Conservation (phyloP, 2,797 vertebrate species). For the Neosilurus mollespiculum region DNA sequence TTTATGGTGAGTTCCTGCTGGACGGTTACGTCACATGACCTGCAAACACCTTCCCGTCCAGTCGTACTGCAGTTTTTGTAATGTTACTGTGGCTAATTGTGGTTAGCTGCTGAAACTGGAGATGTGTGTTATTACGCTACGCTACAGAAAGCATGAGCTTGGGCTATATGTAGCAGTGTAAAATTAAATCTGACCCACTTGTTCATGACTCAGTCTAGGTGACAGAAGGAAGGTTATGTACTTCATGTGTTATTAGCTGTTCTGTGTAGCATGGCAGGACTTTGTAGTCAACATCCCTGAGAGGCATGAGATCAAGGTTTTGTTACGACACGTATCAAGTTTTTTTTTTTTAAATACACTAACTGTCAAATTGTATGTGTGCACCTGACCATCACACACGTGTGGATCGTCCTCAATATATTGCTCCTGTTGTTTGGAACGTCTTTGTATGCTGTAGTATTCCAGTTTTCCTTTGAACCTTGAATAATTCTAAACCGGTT, state of each 20-base stretch:
- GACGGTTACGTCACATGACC: background rate
- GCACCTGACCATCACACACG: too few species aligned
- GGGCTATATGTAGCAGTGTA: constrained; percentile 34
- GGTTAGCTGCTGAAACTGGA: constrained; percentile 30
- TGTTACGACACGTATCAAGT: too few species aligned
- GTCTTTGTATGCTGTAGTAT: too few species aligned
- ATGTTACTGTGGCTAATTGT: background rate
- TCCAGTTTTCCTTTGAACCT: too few species aligned
- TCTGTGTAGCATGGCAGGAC: background rate
- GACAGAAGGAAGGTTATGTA: constrained; percentile 9
- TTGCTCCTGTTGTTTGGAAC: too few species aligned
- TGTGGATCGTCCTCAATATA: too few species aligned
- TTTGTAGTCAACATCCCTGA: background rate
- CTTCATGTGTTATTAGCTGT: constrained; percentile 12
- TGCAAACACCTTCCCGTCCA: background rate
- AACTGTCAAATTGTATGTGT: too few species aligned
- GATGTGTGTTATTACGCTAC: constrained; percentile 1
- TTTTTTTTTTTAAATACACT: too few species aligned
- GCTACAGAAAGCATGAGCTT: constrained; percentile 9
- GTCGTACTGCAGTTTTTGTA: background rate
- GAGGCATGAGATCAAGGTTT: background rate
- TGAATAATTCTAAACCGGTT: too few species aligned
- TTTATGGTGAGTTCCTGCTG: constrained; percentile 83
- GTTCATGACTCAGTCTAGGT: constrained; percentile 4
- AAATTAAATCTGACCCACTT: constrained; percentile 35